Base-by-base conservation (phyloP, 2,888 invertebrate species). In the Quadroppia sp. region DNA sequence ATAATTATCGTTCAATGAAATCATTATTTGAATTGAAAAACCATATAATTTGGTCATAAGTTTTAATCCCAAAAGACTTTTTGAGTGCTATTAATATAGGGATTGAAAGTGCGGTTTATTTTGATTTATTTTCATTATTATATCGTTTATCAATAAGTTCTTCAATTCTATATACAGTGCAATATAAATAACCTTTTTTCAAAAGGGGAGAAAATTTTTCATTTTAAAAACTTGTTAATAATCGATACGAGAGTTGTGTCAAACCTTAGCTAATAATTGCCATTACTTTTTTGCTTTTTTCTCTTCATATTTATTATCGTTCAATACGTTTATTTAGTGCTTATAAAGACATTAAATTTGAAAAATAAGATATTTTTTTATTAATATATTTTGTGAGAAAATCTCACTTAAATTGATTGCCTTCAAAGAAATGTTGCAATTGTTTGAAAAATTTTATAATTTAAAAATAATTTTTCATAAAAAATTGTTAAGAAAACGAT, bases 1-100 rank as follows among this genome's bases (percentile, higher is more conserved):
- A 67, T 67, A 67, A 67, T 67, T 67, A 67, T 67, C 40, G 67
- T 67, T 67, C 40, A 67, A 67, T 67, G 42, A 36, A 67, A 67
- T 67, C 42, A 67, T 67, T 67, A 64, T 64, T 64, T 20, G 36
- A n/a, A 36, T 64, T 48, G 15, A n/a, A 53, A 7, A 36, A 61
- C 3, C 32, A 32, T 61, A 61, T 61, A 61, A 61, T 61, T 61
- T 61, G 30, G 61, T 61, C 61, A 32, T 61, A 61, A 61, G 53
- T 50, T 53, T 53, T 53, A 53, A 53, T 53, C 53, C 53, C n/a
- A 53, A 53, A 20, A 50, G n/a, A 17, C 20, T n/a, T 6, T 17
- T 36, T 36, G n/a, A 61, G 23, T 20, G 20, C 30, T 61, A 32
- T 61, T 61, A 61, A 61, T 61, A 61, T 28, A 28, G 61, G 61